Evolutionary conservation across 2,113 vertebrate species (phyloP), one percentile per base, ranked within the genome.

Genomic region (Haemorhous mexicanus): DNA sequence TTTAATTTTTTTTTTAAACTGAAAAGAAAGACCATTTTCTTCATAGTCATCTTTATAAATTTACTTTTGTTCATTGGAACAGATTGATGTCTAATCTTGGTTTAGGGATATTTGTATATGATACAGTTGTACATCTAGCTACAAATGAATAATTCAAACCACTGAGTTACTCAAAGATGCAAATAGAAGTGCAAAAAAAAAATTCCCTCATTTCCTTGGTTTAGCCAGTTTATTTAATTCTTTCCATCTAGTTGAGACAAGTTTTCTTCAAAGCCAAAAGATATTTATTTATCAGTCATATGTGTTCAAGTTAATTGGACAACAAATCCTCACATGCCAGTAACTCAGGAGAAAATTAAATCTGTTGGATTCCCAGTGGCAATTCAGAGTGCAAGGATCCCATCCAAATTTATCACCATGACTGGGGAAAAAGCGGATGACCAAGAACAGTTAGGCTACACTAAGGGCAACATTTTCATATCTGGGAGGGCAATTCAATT

Each of bases 311-410:
- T 84, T 94, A 84, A 52, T 52, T 4, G 37, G 72, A 91, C 61
- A 56, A 13, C 61, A 79, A 70, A 92, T 85, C 41, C 63, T 97
- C n/a, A 33, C 62, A 67, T 92, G 79, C 56, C 76, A 95, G 72
- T 96, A 97, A 96, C 93, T 97, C 78, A 81, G 58, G 50, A 97
- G 84, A 94, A 96, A 97, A 89, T 91, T 63, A 95, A 97, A 97
- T 97, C 73, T 95, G 70, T 86, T 97, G 91, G 75, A 97, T 81
- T 96, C 93, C 96, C 70, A 0, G 79, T 82, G 90, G 93, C 95
- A 96, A 94, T 96, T 96, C 52, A 73, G 70, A 94, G 61, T 78
- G n/a, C 84, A 93, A 97, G 67, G 66, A 89, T 39, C 59, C 94
- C 77, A 90, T 89, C 68, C 68, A 63, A 93, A 94, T 93, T 97